Conservation (phyloP, 2,888 invertebrate genomes). For the Seladonia tumulorum region DNA sequence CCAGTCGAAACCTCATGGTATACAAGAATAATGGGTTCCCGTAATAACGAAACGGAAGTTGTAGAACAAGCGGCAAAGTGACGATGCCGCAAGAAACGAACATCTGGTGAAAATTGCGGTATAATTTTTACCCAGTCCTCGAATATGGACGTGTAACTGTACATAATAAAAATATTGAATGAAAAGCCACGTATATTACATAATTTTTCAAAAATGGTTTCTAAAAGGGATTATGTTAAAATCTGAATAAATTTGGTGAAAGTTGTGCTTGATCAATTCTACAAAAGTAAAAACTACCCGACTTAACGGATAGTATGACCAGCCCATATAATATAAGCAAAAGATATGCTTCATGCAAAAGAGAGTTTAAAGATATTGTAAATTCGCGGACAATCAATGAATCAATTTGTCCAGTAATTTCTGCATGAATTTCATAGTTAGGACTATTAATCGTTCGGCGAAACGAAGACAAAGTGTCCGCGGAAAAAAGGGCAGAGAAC, state of each 20-base stretch:
- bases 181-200: neutral
- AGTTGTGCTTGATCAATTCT: neutral
- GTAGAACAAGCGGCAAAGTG: conserved; percentile 34
- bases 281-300: neutral
- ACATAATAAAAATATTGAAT: neutral
- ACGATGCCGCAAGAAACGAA: conserved; percentile 38
- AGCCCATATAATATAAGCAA: neutral
- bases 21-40: conserved; percentile 23
- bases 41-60: conserved; percentile 46
- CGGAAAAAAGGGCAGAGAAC: conserved; percentile 14
- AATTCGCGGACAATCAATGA: too few relatives aligned
- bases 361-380: neutral
- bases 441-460: neutral
- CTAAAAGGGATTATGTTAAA: neutral
- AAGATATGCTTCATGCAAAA: neutral
- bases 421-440: neutral
- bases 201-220: neutral
- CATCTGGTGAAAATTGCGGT: conserved; percentile 46
- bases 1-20: neutral
- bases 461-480: conserved; percentile 19
- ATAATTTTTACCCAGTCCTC: conserved; percentile 37
- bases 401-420: neutral
- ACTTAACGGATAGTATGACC: neutral
- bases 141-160: conserved; percentile 6
- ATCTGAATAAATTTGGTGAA: neutral